Evolutionary conservation across 2,797 vertebrate genomes (phyloP), one percentile per base, ranked within the genome.

Genomic region (Macropodus opercularis): DNA sequence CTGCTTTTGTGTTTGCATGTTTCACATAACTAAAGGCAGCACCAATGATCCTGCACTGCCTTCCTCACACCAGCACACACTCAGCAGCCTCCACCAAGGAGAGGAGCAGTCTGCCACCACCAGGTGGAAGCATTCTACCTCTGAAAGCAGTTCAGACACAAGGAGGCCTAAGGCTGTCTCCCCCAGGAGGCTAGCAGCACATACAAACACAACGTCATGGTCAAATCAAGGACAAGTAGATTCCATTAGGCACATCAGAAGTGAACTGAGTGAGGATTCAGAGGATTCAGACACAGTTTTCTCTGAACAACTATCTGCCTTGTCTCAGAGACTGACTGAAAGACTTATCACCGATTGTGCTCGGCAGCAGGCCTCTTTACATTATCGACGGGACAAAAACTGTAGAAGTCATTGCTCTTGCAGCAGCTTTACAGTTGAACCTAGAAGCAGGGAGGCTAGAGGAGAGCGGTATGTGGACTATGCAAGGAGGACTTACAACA

Each of bases 1-100:
- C 70, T 85, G 83, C 91, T 90, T 79, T 90, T 93, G 66, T 92
- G 84, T 93, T 92, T 93, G 88, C 91, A 93, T 93, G 91, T 90
- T 84, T 92, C 81, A 51, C 85, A 75, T 78, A 51, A 79, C 73
- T 85, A 82, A 93, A 94, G 93, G 83, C 69, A 81, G 77, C 69
- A 7, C 56, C 79, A 63, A 63, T 13, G 63, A 74, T 49, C 75
- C 84, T 52, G 64, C 77, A 35, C 63, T 56, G 44, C 63, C 77
- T 3, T 38, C 82, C 31, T 39, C 70, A 39, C 81, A 68, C 27
- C 87, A 49, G 55, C 75, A 74, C 62, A 58, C 79, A 61, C 69
- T 61, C 63, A 43, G 53, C 66, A 60, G 73, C 63, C 41, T 29
- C 67, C 75, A 19, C 15, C 75, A 50, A 27, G 59, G 54, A 53